A percentile compares a stretch with the other conserved stretches of the same genome.
Evolutionary conservation across 2,113 vertebrate species (phyloP).

Genomic region (Seriola dumerili): DNA sequence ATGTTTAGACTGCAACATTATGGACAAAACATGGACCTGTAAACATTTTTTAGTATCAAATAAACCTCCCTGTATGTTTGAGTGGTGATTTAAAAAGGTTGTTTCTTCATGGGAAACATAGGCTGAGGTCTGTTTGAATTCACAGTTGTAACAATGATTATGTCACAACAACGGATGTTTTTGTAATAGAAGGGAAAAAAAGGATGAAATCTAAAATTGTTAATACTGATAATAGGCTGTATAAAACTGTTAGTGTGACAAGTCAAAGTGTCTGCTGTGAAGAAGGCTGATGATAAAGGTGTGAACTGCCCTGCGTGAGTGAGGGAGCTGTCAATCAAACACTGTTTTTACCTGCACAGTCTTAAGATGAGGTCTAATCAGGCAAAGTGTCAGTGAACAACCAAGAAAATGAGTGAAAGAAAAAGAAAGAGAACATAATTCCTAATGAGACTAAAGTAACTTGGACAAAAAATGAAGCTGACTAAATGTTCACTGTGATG

Average conservation of each 20-base stretch:
- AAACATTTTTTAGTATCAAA: background rate
- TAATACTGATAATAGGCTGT: background rate
- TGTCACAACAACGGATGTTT: too few relatives aligned
- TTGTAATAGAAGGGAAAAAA: background rate
- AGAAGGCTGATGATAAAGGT: background rate
- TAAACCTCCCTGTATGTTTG: background rate
- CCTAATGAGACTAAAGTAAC: slow-evolving; percentile 18
- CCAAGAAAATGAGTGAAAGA: background rate
- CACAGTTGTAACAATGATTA: background rate
- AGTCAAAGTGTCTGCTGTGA: background rate
- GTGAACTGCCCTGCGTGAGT: too few relatives aligned
- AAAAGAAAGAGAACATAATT: background rate
- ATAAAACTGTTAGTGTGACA: background rate
- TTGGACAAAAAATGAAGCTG: slow-evolving; percentile 18
- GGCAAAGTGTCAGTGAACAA: background rate
- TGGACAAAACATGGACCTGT: background rate
- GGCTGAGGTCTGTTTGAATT: background rate
- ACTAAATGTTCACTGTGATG: slow-evolving; percentile 52
- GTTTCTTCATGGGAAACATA: background rate
- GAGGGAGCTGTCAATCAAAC: too few relatives aligned
- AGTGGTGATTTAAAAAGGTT: background rate
- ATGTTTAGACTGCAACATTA: slow-evolving; percentile 15
- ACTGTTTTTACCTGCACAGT: too few relatives aligned
- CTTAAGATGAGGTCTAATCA: too few relatives aligned
- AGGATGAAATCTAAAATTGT: background rate